These are phyloP conservation scores for Thalassarche chlororhynchos DNA, from an alignment of 2,113 vertebrate genomes.

Conservation along the genomic window DNA sequence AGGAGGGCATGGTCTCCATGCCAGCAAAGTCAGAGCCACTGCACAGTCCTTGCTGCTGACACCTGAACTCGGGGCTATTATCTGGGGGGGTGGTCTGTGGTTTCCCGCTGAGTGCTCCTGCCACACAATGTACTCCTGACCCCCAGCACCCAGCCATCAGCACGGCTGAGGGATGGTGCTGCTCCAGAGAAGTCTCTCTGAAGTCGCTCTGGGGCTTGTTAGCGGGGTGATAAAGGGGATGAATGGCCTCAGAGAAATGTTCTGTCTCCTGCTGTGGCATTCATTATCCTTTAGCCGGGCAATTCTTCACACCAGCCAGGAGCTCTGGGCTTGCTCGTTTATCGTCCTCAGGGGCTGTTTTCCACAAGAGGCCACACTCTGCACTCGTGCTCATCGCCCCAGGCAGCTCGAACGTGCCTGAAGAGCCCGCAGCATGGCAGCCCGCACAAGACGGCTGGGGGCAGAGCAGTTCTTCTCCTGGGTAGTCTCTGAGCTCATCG, in stretches of 20 bases:
- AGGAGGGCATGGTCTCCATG: not conserved
- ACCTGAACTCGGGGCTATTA: not conserved
- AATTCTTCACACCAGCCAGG: constrained; percentile 8
- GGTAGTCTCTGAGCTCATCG: not conserved
- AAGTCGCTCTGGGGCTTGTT: constrained; percentile 49
- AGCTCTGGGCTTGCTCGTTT: not conserved
- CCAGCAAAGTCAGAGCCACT: not conserved
- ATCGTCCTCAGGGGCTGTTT: not conserved
- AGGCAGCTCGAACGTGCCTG: not conserved
- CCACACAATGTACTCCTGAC: not conserved
- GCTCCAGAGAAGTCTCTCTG: not conserved
- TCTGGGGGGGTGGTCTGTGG: rapidly evolving
- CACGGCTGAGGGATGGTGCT: not conserved
- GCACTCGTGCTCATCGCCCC: rapidly evolving
- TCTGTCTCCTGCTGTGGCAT: constrained; percentile 40
- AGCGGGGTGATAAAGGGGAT: constrained; percentile 50
- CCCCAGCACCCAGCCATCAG: not conserved
- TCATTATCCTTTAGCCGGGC: constrained; percentile 24
- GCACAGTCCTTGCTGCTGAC: not conserved
- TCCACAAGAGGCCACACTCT: not conserved
- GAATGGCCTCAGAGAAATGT: constrained; percentile 48
- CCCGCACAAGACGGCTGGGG: rapidly evolving
- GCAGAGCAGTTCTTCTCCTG: not conserved
- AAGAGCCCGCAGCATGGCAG: not conserved
- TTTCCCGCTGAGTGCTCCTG: not conserved